Conservation (phyloP, 2,888 invertebrate genomes). For the Polia nebulosa region DNA sequence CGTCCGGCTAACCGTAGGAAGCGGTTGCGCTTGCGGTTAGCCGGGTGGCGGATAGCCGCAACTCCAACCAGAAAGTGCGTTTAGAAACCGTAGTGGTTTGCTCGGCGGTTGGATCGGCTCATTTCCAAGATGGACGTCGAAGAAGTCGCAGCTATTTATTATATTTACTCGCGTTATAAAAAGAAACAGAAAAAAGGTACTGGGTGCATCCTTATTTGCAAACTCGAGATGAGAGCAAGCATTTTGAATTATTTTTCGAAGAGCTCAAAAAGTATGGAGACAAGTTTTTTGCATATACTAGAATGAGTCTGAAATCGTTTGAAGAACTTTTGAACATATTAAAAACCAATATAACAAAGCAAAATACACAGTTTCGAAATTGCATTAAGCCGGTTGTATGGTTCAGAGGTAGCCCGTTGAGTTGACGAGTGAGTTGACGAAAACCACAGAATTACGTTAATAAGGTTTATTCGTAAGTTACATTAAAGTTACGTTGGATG, state of each 20-base stretch:
- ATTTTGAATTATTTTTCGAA: not conserved
- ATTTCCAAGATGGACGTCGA: not conserved
- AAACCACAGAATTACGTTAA: too few species aligned
- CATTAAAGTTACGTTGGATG: too few species aligned
- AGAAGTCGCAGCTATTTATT: not conserved
- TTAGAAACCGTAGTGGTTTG: too few species aligned
- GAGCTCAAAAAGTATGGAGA: not conserved
- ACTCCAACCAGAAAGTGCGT: too few species aligned
- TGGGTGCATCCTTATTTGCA: slow-evolving; percentile 1
- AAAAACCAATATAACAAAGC: too few species aligned
- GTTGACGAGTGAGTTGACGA: too few species aligned
- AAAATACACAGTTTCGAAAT: slow-evolving; percentile 11
- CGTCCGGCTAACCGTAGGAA: too few species aligned
- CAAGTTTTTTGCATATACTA: not conserved
- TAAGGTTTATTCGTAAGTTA: too few species aligned
- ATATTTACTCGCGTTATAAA: not conserved
- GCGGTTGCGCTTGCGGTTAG: not conserved
- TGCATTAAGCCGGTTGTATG: too few species aligned
- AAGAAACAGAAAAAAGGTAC: not conserved
- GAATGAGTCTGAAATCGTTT: too few species aligned
- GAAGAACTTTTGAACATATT: too few species aligned
- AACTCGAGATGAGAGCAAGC: not conserved
- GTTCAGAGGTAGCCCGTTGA: too few species aligned
- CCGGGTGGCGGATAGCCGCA: not conserved
- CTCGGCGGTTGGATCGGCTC: not conserved